Base-by-base conservation (phyloP, 2,113 vertebrate genomes). In the Cebidichthys violaceus region DNA sequence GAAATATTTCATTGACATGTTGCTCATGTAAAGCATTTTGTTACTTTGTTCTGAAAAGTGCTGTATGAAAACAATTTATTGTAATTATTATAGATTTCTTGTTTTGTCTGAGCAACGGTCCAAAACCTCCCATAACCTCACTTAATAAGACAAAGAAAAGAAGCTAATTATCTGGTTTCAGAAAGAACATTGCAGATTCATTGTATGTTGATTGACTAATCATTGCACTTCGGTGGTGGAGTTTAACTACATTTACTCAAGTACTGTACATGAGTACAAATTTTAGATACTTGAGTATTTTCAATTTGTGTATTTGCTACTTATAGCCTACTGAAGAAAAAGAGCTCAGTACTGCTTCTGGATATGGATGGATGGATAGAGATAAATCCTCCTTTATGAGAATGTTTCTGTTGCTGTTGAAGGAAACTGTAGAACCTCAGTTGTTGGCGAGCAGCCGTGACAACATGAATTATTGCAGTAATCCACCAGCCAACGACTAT, bases 391-490 rank as follows among this genome's bases (percentile, higher is more conserved):
- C n/a, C 33, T 9, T 27, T 45, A 20, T 45, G 0, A 22, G 13
- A 31, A 33, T 14, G 27, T 31, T 18, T 24, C 50, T 68, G 54
- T 68, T 52, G n/a, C 13, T 33, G 2, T 41, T 29, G 65, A 33
- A 47, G 39, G 52, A 67, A 39, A 77, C 22, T 50, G 45, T 8
- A 27, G 57, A 27, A 37, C 5, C 37, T 35, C 39, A 5, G 10
- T n/a, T 70, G 57, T 22, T 70, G 39, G 47, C n/a, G 27, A 64
- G 57, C 50, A 1, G 65, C 57, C 2, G 7, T 39, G 47, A 43
- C 66, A 76, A 27, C 79, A 82, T 75, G 64, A 86, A 70, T 82
- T 72, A 83, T 50, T 80, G 15, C 60, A 39, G 9, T 22, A n/a
- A 72, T 79, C 29, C 20, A 71, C 20, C 9, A 41, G 64, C 59